These are phyloP conservation scores for Ormyrus nitidulus DNA, from an alignment of 2,888 invertebrate genomes.

Conservation along the genomic window DNA sequence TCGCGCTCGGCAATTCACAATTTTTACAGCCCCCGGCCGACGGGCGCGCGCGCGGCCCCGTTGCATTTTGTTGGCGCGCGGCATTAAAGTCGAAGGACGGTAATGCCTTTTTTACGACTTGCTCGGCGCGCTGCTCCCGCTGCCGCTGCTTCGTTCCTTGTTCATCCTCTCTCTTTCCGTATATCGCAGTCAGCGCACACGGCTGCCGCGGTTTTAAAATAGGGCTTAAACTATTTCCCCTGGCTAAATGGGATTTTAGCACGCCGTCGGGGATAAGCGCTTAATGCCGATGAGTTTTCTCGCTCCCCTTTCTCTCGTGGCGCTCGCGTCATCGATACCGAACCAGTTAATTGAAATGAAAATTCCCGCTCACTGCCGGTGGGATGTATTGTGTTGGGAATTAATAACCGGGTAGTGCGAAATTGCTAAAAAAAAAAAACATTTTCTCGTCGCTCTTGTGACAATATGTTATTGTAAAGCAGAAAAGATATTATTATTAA, in stretches of 20 bases:
- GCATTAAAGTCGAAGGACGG: constrained; percentile 27
- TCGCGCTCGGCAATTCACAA: constrained; percentile 30
- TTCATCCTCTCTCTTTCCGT: neutral
- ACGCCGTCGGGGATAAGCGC: neutral
- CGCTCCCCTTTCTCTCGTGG: no score
- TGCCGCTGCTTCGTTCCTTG: neutral
- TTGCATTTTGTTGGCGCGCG: constrained; percentile 6
- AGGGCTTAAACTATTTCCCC: constrained; percentile 32
- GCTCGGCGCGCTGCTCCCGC: neutral
- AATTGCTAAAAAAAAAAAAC: no score
- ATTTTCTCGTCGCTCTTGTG: no score
- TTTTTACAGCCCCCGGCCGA: constrained; percentile 37
- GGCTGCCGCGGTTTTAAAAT: constrained; percentile 11
- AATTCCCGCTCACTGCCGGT: no score
- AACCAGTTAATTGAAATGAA: no score
- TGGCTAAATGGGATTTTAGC: constrained; percentile 24
- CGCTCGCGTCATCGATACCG: no score
- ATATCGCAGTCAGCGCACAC: no score
- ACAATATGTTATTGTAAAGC: no score
- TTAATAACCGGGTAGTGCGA: no score
- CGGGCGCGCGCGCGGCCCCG: constrained; percentile 5
- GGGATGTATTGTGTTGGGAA: no score
- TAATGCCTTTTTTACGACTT: constrained; percentile 48
- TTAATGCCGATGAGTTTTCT: neutral
- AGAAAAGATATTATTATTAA: no score